These are phyloP conservation scores for Dasyurus viverrinus DNA, from an alignment of 2,113 vertebrate genomes.

Conservation along the genomic window DNA sequence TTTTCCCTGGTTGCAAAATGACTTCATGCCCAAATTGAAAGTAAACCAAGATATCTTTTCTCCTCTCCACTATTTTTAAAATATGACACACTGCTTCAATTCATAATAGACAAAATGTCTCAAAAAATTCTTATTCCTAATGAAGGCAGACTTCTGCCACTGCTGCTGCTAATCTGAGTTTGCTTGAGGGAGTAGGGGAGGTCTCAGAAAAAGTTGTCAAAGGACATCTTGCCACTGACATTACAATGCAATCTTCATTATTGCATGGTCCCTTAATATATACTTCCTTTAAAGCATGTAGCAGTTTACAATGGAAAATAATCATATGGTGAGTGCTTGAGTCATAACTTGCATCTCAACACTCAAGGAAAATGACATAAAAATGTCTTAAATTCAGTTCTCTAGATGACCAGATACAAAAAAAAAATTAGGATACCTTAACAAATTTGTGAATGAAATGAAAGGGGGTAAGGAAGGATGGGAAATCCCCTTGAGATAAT, in stretches of 20 bases:
- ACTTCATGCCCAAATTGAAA: neutral
- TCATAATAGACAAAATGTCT: neutral
- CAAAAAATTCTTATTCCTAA: neutral
- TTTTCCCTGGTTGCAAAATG: neutral
- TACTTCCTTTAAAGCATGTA: neutral
- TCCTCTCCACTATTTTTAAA: neutral
- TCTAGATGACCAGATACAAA: neutral
- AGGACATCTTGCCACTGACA: neutral
- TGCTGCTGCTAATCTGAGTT: neutral
- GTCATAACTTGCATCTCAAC: neutral
- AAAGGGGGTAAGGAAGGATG: neutral
- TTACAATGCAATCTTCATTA: neutral
- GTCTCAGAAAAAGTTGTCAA: neutral
- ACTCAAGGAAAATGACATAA: neutral
- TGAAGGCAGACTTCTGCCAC: neutral
- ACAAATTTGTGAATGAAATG: neutral
- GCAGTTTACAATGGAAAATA: neutral
- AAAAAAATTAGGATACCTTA: neutral
- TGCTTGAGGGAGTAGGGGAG: neutral
- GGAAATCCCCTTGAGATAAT: neutral
- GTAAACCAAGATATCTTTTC: neutral
- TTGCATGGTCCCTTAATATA: neutral
- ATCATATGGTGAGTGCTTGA: neutral
- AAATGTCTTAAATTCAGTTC: neutral
- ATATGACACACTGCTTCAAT: neutral